phyloP scores from a whole-genome alignment of 2,888 invertebrate genomes.

The Drosophila hawaiiensis region DNA sequence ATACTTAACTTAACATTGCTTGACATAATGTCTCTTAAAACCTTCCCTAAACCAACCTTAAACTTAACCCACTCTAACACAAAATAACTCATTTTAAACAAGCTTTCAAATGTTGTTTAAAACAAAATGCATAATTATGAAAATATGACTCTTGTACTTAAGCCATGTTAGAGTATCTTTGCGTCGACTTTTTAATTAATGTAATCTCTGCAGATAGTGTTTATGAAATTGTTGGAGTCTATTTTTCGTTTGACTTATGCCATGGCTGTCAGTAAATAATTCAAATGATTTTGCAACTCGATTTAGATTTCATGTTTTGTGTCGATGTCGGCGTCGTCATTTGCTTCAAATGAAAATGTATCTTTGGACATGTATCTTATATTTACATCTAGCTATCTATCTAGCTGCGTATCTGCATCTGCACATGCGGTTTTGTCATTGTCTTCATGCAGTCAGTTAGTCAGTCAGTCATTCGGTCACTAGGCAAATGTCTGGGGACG shows the following conservation, averaged over 20 bases:
- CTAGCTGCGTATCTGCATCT: constrained; percentile 29
- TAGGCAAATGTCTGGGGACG: constrained; percentile 57
- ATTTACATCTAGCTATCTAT: constrained; percentile 16
- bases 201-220: background rate
- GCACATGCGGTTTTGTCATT: constrained; percentile 28
- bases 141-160: background rate
- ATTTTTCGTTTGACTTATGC: constrained; percentile 54
- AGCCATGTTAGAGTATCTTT: constrained; percentile 22
- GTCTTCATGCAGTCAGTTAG: constrained; percentile 33
- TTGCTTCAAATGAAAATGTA: constrained; percentile 56
- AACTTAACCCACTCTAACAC: background rate
- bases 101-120: background rate
- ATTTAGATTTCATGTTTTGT: constrained; percentile 67
- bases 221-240: constrained; percentile 27
- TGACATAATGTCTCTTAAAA: background rate
- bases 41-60: background rate
- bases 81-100: background rate
- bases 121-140: background rate
- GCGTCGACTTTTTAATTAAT: background rate
- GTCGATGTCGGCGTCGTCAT: constrained; percentile 17
- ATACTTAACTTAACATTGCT: background rate
- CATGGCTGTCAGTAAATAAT: constrained; percentile 68
- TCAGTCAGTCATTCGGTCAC: constrained; percentile 35
- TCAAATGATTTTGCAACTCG: constrained; percentile 69
- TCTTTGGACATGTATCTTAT: constrained; percentile 26